Evolutionary conservation across 2,888 invertebrate species (phyloP), one percentile per base, ranked within the genome.

Genomic region (Phalangium opilio): DNA sequence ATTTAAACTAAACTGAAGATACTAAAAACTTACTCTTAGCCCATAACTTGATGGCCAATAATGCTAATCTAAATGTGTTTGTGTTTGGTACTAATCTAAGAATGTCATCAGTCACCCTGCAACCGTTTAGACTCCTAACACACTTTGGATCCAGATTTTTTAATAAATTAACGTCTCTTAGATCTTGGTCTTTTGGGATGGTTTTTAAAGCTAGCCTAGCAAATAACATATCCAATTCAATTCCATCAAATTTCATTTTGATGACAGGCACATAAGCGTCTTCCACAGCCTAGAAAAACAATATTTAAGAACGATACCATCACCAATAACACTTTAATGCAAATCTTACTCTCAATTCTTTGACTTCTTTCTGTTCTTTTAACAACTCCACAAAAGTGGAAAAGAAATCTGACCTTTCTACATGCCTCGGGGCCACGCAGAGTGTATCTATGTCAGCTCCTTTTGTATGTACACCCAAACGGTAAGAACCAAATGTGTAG

Each of bases 191-290:
- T 58, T 93, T 90, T 12, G 93, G 86, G 65, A 96, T 89, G 70
- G 90, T 87, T 65, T 91, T 91, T n/a, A 91, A 73, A 33, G 90
- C 83, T 52, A 99, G 71, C 53, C 89, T 75, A 0, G 98, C 95
- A 71, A 99, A 99, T 53, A 96, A 70, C 78, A 99, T 81, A 72
- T 99, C 98, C 57, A 98, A 44, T 45, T 98, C 98, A 57, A 98
- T 93, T 27, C 87, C 90, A 71, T 91, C 87, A 67, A 95, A 98
- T 64, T 85, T 87, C 87, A 99, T 90, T 71, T 98, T 98, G 56
- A 99, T 93, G 8, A 99, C 91, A 3, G 98, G 98, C 56, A 99
- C 98, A 69, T 84, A 99, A 0, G 98, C 98, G 65, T 96, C 96
- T 67, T 96, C 95, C 1, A 99, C 93, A 2, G 90, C 79, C 80